Evolutionary conservation across 2,113 vertebrate species (phyloP).

Genomic region (Eurypyga helias): DNA sequence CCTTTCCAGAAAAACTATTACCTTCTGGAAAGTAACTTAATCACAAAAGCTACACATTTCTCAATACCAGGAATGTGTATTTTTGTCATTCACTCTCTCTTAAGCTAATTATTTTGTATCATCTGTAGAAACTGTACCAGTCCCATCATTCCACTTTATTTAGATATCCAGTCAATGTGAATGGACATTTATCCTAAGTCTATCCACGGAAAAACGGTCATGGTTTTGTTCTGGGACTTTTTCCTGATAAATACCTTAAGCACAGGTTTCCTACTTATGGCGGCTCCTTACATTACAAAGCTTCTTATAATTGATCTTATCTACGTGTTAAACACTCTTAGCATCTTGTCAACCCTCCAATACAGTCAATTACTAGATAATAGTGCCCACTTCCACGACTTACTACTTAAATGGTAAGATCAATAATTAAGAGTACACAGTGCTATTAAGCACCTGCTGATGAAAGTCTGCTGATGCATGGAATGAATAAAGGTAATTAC

Average conservation of each 20-base stretch:
- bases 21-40: neutral
- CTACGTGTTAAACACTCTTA: constrained; percentile 73
- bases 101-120: neutral
- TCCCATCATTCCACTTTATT: neutral
- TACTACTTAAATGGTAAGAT: constrained; percentile 68
- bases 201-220: neutral
- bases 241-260: constrained; percentile 20
- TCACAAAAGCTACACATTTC: neutral
- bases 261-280: constrained; percentile 11
- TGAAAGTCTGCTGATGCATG: constrained; percentile 13
- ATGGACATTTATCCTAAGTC: neutral
- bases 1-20: neutral
- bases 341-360: constrained; percentile 70
- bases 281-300: constrained; percentile 52
- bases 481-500: neutral
- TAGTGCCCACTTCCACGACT: constrained; percentile 72
- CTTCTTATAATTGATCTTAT: constrained; percentile 72
- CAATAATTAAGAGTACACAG: constrained; percentile 76
- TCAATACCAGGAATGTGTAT: neutral
- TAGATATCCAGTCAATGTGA: neutral
- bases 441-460: constrained; percentile 58
- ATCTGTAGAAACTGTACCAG: neutral
- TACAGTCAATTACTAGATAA: constrained; percentile 76
- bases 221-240: neutral
- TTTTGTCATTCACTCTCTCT: neutral